Evolutionary conservation across 2,113 vertebrate genomes (phyloP).

Genomic region (Syngnathus typhle): DNA sequence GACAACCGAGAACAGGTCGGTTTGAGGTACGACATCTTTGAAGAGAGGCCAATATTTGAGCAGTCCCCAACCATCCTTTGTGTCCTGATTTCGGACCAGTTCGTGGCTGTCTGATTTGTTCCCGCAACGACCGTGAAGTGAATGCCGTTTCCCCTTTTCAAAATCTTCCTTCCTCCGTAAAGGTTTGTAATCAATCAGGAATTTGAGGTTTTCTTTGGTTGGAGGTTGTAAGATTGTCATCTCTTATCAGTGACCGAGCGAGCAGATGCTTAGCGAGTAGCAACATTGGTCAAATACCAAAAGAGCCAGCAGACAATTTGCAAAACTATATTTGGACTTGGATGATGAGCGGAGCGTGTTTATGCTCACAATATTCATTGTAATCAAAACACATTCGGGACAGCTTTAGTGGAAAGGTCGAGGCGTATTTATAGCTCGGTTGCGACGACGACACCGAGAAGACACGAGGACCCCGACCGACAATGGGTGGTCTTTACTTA

Average conservation of each 20-base stretch:
- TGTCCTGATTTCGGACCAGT: too few relatives aligned
- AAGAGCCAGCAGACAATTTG: constrained; percentile 33
- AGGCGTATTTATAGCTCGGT: constrained; percentile 53
- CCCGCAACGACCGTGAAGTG: too few relatives aligned
- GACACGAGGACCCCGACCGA: constrained; percentile 38
- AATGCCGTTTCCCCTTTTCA: too few relatives aligned
- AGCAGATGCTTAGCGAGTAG: not conserved
- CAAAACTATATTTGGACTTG: constrained; percentile 23
- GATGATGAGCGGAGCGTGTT: constrained; percentile 25
- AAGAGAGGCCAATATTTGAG: too few relatives aligned
- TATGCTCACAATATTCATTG: constrained; percentile 27
- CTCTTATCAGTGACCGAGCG: not conserved
- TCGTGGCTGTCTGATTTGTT: too few relatives aligned
- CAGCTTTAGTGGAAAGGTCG: constrained; percentile 45
- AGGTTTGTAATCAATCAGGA: not conserved
- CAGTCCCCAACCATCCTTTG: too few relatives aligned
- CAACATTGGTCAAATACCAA: constrained; percentile 16
- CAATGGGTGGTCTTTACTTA: constrained; percentile 52
- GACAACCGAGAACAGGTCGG: too few relatives aligned
- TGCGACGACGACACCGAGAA: constrained; percentile 60
- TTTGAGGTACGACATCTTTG: too few relatives aligned
- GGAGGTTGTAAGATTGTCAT: not conserved
- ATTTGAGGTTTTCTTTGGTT: not conserved
- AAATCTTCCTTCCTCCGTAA: too few relatives aligned
- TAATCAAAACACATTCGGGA: constrained; percentile 19